A percentile compares a stretch with the other conserved stretches of the same genome.
Evolutionary conservation across 2,888 invertebrate genomes (phyloP).

Genomic region (Drosophila paramelanica): DNA sequence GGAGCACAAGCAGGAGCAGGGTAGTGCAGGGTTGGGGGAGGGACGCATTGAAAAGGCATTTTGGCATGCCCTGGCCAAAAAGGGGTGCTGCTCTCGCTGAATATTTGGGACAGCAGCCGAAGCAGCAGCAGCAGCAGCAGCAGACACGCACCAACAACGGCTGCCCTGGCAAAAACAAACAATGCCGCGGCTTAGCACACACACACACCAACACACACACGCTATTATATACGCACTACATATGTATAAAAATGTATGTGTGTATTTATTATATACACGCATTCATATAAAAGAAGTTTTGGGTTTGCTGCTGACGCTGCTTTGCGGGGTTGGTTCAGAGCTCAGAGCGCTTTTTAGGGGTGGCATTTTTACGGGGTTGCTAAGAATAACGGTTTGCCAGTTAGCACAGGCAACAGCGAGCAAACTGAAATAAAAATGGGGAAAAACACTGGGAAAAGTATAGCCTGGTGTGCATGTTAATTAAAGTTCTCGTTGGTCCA

Average conservation of each 20-base stretch:
- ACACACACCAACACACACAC: slow-evolving; percentile 41
- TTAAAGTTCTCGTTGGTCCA: slow-evolving; percentile 16
- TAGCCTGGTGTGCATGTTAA: slow-evolving; percentile 16
- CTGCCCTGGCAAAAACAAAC: slow-evolving; percentile 64
- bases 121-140: slow-evolving; percentile 1
- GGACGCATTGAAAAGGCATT: slow-evolving; percentile 53
- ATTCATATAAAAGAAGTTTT: slow-evolving; percentile 23
- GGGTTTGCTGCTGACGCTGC: slow-evolving; percentile 22
- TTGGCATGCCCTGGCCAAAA: slow-evolving; percentile 31
- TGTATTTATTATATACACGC: slow-evolving; percentile 35
- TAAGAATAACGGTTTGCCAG: slow-evolving; percentile 32
- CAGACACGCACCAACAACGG: slow-evolving; percentile 37
- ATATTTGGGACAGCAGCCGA: slow-evolving; percentile 64
- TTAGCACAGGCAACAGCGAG: neutral
- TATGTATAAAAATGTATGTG: slow-evolving; percentile 22
- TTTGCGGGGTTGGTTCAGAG: slow-evolving; percentile 65
- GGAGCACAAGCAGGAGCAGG: neutral
- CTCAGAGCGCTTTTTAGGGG: slow-evolving; percentile 44
- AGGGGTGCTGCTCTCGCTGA: slow-evolving; percentile 54
- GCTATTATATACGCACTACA: slow-evolving; percentile 15
- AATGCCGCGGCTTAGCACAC: slow-evolving; percentile 70
- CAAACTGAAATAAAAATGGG: slow-evolving; percentile 12
- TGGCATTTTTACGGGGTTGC: slow-evolving; percentile 65
- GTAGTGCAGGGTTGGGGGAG: neutral
- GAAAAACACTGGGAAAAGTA: slow-evolving; percentile 71